Evolutionary conservation across 2,888 invertebrate genomes (phyloP).

Genomic region (Bombylius major): DNA sequence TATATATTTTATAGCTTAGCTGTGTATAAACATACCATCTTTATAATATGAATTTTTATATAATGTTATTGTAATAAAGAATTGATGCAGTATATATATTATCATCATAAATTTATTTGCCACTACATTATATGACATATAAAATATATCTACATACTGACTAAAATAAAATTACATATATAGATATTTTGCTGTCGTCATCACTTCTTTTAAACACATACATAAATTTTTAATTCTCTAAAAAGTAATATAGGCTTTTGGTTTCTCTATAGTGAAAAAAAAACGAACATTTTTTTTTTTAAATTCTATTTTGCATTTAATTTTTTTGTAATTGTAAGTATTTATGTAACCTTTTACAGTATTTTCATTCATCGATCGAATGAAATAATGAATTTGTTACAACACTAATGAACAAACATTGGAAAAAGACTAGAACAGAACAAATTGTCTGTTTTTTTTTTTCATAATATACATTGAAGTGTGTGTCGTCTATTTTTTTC

Average conservation of each 20-base stretch:
- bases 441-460: not conserved
- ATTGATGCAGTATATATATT: no score
- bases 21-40: not conserved
- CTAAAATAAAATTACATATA: no score
- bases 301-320: not conserved
- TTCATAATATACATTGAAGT: not conserved
- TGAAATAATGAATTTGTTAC: conserved; percentile 3
- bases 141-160: no score
- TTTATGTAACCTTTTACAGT: not conserved
- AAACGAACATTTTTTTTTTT: not conserved
- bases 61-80: no score
- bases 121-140: no score
- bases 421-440: no score
- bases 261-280: not conserved
- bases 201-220: not conserved
- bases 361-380: conserved; percentile 4
- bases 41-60: no score
- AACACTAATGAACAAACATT: no score
- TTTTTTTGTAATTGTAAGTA: not conserved
- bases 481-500: not conserved
- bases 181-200: not conserved
- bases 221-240: no score
- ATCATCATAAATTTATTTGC: no score
- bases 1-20: not conserved
- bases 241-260: no score